Base-by-base conservation (phyloP, 1,140 invertebrate species). In the Caerostris darwini region DNA sequence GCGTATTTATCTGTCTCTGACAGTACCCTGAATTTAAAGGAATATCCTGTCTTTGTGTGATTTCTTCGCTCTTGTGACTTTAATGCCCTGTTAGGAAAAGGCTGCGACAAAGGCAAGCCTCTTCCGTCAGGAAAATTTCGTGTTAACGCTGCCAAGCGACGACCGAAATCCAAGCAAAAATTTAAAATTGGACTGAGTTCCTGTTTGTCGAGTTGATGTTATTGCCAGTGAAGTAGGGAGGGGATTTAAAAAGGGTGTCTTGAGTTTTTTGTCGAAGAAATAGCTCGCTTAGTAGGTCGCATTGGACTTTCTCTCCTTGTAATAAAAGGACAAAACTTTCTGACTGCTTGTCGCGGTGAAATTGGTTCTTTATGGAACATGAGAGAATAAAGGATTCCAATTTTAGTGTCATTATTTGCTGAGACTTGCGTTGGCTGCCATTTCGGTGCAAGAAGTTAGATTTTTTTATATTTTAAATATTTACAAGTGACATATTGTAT, bases 31-130 rank as follows among this genome's bases (percentile, higher is more conserved):
- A 93, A 93, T 93, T 93, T 93, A 93, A 93, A 93, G 92, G 92
- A 87, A 93, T 93, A 53, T 67, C n/a, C 92, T 93, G 92, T 93
- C 92, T 87, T 93, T 93, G 81, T 93, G 83, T 93, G 92, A 93
- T 93, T 93, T 93, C 82, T 93, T 93, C 92, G 64, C 92, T 71
- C 83, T 34, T 71, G 61, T 87, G 83, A 69, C 8, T 93, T 67
- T 71, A 92, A 92, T 83, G 59, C 77, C 59, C 77, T 92, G 83
- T 87, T 71, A 93, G 83, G 81, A n/a, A 87, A 87, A 61, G 69
- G n/a, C 34, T 34, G 56, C 69, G 90, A 85, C 81, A 92, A 92
- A 92, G 61, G 77, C 90, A 67, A 85, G 64, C 50, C 91, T 71
- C 87, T 93, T 82, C 69, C 64, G 92, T 93, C 92, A 71, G 17